These are phyloP conservation scores for Amphimedon queenslandica DNA, from an alignment of 37 sponge, comb jelly and placozoan genomes.

Conservation along the genomic window DNA sequence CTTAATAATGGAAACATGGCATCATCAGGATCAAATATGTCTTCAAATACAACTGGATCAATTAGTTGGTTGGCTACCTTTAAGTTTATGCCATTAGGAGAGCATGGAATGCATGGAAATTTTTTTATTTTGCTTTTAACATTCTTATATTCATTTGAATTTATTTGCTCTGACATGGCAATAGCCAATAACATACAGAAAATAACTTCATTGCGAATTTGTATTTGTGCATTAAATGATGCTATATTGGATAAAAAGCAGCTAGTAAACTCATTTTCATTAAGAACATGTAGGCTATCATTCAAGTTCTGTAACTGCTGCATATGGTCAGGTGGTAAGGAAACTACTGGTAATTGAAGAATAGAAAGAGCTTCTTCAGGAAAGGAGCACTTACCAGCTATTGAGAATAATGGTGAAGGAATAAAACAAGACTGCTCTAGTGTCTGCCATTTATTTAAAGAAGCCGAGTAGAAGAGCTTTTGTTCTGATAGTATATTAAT, in stretches of 20 bases:
- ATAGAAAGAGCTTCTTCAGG: background rate
- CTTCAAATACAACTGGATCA: constrained; percentile 15
- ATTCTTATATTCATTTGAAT: background rate
- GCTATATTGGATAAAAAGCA: background rate
- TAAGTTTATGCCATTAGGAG: constrained; percentile 33
- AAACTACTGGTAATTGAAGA: constrained; percentile 22
- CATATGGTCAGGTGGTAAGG: constrained; percentile 1
- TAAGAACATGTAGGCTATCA: constrained; percentile 4
- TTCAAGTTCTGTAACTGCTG: background rate
- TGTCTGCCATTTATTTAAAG: constrained; percentile 7
- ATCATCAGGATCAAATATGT: constrained; percentile 39
- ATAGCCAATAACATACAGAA: background rate
- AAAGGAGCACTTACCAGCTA: background rate
- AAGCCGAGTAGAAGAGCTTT: constrained; percentile 19
- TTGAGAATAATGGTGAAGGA: constrained; percentile 3
- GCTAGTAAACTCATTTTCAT: constrained; percentile 2
- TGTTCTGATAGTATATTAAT: background rate
- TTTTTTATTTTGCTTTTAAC: background rate
- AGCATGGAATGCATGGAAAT: constrained; percentile 40
- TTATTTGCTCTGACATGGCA: background rate
- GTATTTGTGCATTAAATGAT: background rate
- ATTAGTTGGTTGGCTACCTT: constrained; percentile 17
- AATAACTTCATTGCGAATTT: constrained; percentile 10
- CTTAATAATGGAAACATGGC: constrained; percentile 28
- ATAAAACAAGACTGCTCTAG: constrained; percentile 17